A percentile compares a stretch with the other conserved stretches of the same genome.
These are phyloP conservation scores for Acanthopleura granulata DNA, from an alignment of 2,888 invertebrate genomes.

Conservation along the genomic window DNA sequence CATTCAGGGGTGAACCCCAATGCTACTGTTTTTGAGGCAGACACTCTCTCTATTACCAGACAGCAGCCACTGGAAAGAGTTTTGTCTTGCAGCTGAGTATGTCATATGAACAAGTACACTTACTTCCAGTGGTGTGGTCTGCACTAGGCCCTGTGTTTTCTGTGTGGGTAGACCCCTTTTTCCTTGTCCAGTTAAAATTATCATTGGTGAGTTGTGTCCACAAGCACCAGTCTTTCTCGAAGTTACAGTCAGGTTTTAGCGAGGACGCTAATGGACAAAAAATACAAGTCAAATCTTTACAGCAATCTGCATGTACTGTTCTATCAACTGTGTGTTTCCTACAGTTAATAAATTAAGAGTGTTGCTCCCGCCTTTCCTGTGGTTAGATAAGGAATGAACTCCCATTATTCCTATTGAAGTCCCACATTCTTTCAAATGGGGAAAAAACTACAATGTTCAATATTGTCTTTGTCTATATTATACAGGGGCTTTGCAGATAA, in stretches of 20 bases:
- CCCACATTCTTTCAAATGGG: too few species aligned
- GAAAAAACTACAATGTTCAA: too few species aligned
- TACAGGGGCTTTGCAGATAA: too few species aligned
- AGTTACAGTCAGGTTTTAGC: constrained; percentile 48
- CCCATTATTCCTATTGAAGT: too few species aligned
- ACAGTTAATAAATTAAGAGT: too few species aligned
- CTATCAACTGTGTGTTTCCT: too few species aligned
- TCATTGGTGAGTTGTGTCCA: constrained; percentile 54
- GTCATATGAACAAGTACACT: constrained; percentile 25
- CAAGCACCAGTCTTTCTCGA: constrained; percentile 58
- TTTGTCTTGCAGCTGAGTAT: not conserved
- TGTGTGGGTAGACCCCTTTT: constrained; percentile 46
- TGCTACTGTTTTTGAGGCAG: too few species aligned
- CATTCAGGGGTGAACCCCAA: too few species aligned
- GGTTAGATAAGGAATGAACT: too few species aligned
- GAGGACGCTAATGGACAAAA: not conserved
- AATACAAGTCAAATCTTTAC: not conserved
- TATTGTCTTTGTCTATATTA: too few species aligned
- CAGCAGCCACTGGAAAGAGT: not conserved
- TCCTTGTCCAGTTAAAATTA: constrained; percentile 61
- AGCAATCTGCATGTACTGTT: too few species aligned
- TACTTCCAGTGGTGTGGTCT: constrained; percentile 61
- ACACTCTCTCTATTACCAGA: not conserved
- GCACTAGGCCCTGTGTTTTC: constrained; percentile 58
- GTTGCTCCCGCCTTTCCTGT: too few species aligned